A percentile compares a stretch with the other conserved stretches of the same genome.
These are phyloP conservation scores for Cynopterus brachyotis DNA, from an alignment of 2,113 vertebrate species.

Conservation along the genomic window DNA sequence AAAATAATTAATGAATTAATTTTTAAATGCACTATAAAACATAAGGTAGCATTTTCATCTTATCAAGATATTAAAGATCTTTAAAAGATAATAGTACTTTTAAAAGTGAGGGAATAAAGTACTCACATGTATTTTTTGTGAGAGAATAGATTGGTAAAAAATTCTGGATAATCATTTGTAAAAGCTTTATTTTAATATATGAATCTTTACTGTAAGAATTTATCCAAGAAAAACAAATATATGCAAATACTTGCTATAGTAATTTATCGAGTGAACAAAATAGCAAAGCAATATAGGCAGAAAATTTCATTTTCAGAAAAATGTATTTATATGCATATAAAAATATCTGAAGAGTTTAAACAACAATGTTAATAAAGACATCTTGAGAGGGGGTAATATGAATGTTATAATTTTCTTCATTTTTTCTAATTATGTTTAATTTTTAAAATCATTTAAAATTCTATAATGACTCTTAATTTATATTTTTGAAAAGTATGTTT, in stretches of 20 bases:
- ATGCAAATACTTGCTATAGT: not conserved
- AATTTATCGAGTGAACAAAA: not conserved
- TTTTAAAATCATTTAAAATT: not conserved
- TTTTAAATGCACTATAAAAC: not conserved
- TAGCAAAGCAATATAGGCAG: not conserved
- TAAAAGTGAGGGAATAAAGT: not conserved
- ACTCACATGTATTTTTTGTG: not conserved
- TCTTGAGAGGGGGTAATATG: not conserved
- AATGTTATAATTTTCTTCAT: not conserved
- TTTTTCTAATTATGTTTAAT: not conserved
- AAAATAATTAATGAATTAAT: too few relatives aligned
- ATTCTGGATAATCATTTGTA: not conserved
- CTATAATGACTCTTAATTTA: not conserved
- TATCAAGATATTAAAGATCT: not conserved
- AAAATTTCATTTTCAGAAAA: not conserved
- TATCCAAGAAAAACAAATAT: not conserved
- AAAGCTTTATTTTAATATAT: not conserved
- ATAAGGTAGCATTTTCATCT: not conserved
- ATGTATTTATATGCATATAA: not conserved
- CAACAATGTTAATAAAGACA: not conserved
- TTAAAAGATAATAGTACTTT: not conserved
- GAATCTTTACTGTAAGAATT: not conserved
- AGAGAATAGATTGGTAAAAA: not conserved
- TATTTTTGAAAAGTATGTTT: slow-evolving; percentile 10
- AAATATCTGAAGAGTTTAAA: slow-evolving; percentile 24